Evolutionary conservation across 1,140 invertebrate genomes (phyloP).

Genomic region (Nymphalis io): DNA sequence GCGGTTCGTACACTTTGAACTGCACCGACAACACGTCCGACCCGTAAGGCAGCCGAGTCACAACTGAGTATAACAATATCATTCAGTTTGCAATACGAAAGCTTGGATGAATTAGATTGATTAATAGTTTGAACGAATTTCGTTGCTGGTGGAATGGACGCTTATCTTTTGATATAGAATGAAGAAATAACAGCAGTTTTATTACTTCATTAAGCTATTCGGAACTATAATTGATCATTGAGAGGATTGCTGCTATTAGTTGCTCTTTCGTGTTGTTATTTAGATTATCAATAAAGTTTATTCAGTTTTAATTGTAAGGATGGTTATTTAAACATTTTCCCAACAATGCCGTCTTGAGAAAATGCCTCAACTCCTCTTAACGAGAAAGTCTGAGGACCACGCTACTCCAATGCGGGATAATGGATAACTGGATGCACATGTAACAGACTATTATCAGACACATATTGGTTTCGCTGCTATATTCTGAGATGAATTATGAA

Average conservation of each 20-base stretch:
- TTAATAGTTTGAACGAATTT: not conserved
- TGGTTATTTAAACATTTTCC: no score
- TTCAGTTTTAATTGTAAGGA: no score
- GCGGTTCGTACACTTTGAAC: constrained; percentile 18
- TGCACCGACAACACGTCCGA: constrained; percentile 28
- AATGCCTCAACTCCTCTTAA: no score
- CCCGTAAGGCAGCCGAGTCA: constrained; percentile 17
- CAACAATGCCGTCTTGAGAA: no score
- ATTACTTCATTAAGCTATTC: constrained; percentile 3
- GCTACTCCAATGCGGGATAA: no score
- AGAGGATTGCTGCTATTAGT: not conserved
- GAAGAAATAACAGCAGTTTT: constrained; percentile 7
- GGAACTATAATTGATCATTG: not conserved
- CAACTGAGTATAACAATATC: constrained; percentile 22
- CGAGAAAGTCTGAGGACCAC: no score
- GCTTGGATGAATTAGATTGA: not conserved
- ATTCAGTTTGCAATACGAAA: constrained; percentile 11
- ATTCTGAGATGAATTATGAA: no score
- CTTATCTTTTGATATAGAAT: constrained; percentile 6
- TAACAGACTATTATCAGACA: no score
- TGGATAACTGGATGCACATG: no score
- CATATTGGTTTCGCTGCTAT: no score
- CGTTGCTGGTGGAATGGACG: not conserved
- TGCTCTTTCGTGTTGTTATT: no score
- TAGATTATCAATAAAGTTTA: no score